Evolutionary conservation across 2,113 vertebrate genomes (phyloP).

Genomic region (Hippotragus niger): DNA sequence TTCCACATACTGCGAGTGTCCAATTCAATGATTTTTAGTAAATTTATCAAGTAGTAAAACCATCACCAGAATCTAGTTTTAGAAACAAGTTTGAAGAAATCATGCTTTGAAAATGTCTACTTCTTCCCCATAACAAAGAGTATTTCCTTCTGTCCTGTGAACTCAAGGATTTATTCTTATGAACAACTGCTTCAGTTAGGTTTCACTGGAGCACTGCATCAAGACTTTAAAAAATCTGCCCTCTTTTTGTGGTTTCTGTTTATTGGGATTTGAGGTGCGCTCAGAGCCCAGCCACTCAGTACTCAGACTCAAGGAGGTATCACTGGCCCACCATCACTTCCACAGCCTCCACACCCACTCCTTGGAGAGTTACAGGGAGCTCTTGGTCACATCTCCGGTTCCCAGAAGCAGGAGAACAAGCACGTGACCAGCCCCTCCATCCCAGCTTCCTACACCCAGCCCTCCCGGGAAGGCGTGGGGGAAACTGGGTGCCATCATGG

Average conservation of each 20-base stretch:
- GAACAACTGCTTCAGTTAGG: neutral
- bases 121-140: neutral
- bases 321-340: neutral
- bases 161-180: neutral
- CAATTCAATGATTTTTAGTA: neutral
- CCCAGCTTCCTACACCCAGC: neutral
- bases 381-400: neutral
- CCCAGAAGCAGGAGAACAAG: neutral
- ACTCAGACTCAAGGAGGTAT: neutral
- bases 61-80: neutral
- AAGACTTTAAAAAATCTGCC: neutral
- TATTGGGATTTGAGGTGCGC: neutral
- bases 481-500: neutral
- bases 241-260: neutral
- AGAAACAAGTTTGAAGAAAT: slow-evolving; percentile 16
- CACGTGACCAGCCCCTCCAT: neutral
- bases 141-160: neutral
- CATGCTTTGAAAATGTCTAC: neutral
- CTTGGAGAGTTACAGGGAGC: slow-evolving; percentile 16
- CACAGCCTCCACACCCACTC: neutral
- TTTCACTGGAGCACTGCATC: too few relatives aligned
- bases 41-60: neutral
- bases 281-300: neutral
- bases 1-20: neutral
- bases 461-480: neutral